Conservation (phyloP, 1,140 invertebrate genomes). For the Spodoptera frugiperda region DNA sequence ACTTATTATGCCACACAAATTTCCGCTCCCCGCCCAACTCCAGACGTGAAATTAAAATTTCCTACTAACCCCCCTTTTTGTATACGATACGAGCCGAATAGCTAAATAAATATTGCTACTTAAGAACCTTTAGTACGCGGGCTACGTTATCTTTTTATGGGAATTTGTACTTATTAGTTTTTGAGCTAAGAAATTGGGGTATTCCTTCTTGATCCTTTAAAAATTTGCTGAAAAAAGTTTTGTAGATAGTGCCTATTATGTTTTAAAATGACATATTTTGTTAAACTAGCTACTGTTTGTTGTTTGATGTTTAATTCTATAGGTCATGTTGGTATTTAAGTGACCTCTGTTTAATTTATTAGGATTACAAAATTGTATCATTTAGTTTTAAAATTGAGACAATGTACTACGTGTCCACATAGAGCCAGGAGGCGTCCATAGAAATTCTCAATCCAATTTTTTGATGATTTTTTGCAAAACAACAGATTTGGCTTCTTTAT, state of each 20-base stretch:
- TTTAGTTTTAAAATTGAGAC: too few species aligned
- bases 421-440: too few species aligned
- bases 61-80: slow-evolving; percentile 77
- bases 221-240: slow-evolving; percentile 1
- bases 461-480: too few species aligned
- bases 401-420: too few species aligned
- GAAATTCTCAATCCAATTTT: too few species aligned
- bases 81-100: slow-evolving; percentile 70
- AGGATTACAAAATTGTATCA: too few species aligned
- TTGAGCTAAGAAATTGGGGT: slow-evolving; percentile 32
- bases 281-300: neutral
- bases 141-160: slow-evolving; percentile 50
- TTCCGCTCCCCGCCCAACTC: slow-evolving; percentile 77
- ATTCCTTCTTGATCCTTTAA: neutral
- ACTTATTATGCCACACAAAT: slow-evolving; percentile 86
- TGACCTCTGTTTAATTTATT: too few species aligned
- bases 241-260: too few species aligned
- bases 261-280: too few species aligned
- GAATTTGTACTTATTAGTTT: slow-evolving; percentile 49
- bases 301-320: neutral
- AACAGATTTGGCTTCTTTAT: too few species aligned
- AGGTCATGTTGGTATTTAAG: too few species aligned
- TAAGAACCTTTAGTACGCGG: slow-evolving; percentile 59
- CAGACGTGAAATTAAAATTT: slow-evolving; percentile 85
- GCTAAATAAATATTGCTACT: slow-evolving; percentile 83